Evolutionary conservation across 1,140 invertebrate genomes (phyloP).

Genomic region (Temnothorax curvispinosus): DNA sequence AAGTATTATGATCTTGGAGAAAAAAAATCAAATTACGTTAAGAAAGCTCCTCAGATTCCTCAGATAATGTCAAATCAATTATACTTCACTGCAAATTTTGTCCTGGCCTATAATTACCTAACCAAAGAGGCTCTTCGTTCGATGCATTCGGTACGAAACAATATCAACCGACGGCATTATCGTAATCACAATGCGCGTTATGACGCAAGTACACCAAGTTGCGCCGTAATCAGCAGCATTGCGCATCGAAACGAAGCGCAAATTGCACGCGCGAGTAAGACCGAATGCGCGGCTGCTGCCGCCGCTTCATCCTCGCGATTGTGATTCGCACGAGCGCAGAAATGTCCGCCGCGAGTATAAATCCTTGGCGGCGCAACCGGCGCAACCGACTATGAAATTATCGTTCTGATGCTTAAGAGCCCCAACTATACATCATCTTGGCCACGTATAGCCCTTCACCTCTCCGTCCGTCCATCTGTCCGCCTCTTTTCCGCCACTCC

Average conservation of each 20-base stretch:
- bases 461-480: slow-evolving; percentile 53
- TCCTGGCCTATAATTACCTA: not conserved
- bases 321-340: slow-evolving; percentile 11
- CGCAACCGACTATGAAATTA: slow-evolving; percentile 48
- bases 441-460: slow-evolving; percentile 44
- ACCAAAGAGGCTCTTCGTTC: not conserved
- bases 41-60: not conserved
- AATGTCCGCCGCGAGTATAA: slow-evolving; percentile 30
- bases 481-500: not conserved
- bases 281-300: not conserved
- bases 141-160: not conserved
- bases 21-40: not conserved
- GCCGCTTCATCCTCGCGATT: slow-evolving; percentile 13
- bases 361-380: slow-evolving; percentile 1
- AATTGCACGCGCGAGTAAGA: slow-evolving; percentile 6
- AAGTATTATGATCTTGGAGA: not conserved
- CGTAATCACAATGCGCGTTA: slow-evolving; percentile 4
- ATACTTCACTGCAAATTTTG: not conserved
- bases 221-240: slow-evolving; percentile 17
- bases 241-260: slow-evolving; percentile 18
- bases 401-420: slow-evolving; percentile 40
- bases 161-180: not conserved
- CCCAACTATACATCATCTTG: slow-evolving; percentile 43
- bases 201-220: slow-evolving; percentile 9
- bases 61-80: not conserved